Base-by-base conservation (phyloP, 2,797 vertebrate genomes). In the Paedocypris micromegethes region DNA sequence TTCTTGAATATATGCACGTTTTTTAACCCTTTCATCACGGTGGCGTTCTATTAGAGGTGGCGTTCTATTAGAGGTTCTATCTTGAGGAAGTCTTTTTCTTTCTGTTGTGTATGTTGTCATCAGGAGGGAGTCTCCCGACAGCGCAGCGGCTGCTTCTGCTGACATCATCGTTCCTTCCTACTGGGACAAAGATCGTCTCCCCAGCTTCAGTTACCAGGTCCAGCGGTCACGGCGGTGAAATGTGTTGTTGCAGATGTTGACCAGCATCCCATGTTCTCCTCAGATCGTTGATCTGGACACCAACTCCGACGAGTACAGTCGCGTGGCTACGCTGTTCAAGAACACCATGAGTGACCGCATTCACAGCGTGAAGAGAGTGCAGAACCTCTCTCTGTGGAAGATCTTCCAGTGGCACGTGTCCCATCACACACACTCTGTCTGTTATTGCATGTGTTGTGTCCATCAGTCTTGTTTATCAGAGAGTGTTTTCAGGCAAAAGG, bases 301-400 rank as follows among this genome's bases (percentile, higher is more conserved):
- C 6, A 84, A 84, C 51, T 84, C 77, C 0, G 84, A 81, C 4
- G 92, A 97, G 56, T 91, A 91, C 66, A 55, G 65, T 7, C 86
- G 79, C 68, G 86, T 98, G 23, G 75, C 77, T 65, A 50, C 0
- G 53, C 77, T 91, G 79, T 98, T 98, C 62, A 82, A 54, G 58
- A 23, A 98, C 94, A 0, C 87, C 97, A 88, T 75, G 86, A 6
- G 70, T 0, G 4, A 79, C 78, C 9, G 66, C 9, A 88, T 96
- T 58, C 73, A 44, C 64, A 86, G 64, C 68, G 89, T 96, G 62
- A 57, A 86, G 41, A 90, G 92, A 80, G 87, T 94, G 78, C 94
- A 96, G 85, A 96, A 94, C 72, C 84, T 80, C 0, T 90, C 87
- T 40, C 86, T 96, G 75, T 94, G 92, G 92, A 87, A 76, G 71